These are phyloP conservation scores for Holothuria scabra DNA, from an alignment of 53 echinoderm and acorn worm species.

Conservation along the genomic window DNA sequence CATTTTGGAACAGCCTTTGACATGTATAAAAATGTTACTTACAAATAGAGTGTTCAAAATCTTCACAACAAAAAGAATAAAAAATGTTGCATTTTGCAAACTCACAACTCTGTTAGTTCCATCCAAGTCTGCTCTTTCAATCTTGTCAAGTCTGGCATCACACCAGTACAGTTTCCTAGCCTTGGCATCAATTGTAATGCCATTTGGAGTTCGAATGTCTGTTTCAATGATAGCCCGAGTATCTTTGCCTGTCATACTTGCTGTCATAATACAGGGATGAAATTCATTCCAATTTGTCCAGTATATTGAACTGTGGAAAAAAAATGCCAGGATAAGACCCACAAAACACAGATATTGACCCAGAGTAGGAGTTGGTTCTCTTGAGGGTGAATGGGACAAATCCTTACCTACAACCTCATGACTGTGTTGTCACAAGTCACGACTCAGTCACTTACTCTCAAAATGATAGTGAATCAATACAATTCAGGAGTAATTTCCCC, in stretches of 20 bases:
- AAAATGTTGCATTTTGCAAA: too few species aligned
- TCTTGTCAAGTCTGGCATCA: constrained; percentile 93
- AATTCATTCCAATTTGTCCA: constrained; percentile 98
- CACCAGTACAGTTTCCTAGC: constrained; percentile 89
- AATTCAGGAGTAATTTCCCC: too few species aligned
- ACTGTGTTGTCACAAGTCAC: too few species aligned
- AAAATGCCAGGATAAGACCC: not conserved
- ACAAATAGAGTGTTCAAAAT: too few species aligned
- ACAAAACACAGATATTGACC: not conserved
- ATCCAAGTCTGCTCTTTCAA: constrained; percentile 79
- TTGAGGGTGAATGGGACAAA: too few species aligned
- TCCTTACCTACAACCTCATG: too few species aligned
- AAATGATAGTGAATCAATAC: too few species aligned
- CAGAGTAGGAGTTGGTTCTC: too few species aligned
- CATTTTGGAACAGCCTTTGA: too few species aligned
- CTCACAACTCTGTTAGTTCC: constrained; percentile 66
- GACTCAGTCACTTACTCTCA: too few species aligned
- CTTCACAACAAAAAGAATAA: too few species aligned
- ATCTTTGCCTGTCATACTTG: constrained; percentile 57
- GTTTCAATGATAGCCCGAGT: constrained; percentile 69
- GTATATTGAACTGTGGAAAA: constrained; percentile 68
- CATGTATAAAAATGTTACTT: too few species aligned
- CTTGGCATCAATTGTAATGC: constrained; percentile 69
- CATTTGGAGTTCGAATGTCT: constrained; percentile 86
- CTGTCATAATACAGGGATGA: constrained; percentile 75